Base-by-base conservation (phyloP, 2,888 invertebrate species). In the Nowickia ferox region DNA sequence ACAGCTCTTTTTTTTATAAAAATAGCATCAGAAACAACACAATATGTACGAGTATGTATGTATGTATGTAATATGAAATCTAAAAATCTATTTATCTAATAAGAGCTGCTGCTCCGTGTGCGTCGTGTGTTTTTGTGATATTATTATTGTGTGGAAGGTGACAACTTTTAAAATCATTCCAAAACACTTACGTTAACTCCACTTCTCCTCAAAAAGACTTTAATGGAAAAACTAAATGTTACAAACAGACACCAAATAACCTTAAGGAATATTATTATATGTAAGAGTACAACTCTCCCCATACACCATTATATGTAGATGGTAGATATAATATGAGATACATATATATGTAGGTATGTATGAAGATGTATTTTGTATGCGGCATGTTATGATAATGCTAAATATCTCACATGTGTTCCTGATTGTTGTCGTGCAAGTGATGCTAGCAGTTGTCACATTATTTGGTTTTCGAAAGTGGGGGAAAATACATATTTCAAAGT, bases 101-200 rank as follows among this genome's bases (percentile, higher is more conserved):
- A 74, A 59, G 38, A 38, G 59, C 3, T 38, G 51, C 22, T 38
- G 30, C 3, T 13, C 48, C 30, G 9, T 65, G 3, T 48, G 11
- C 2, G 42, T 44, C n/a, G 30, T 40, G 22, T 22, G 42, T 48
- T 53, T 40, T 8, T 6, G n/a, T 38, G 38, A 66, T 61, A 42
- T 40, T 61, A 17, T 42, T 17, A 59, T 53, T 72, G 71, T 80
- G 65, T 86, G 75, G 51, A 55, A 83, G 51, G 72, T 80, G 79
- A 79, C 83, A 86, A 80, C 61, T 83, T 86, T 83, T 76, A 55
- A 83, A 76, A 86, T 79, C 61, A 80, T 83, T 86, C 72, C 51
- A 38, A 76, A 79, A 76, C 65, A 75, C 82, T 82, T 71, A 65
- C 79, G 65, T 61, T 76, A 86, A 86, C 86, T 76, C 75, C 86